Evolutionary conservation across 2,888 invertebrate species (phyloP).

Genomic region (Holacanthella duospinosa): DNA sequence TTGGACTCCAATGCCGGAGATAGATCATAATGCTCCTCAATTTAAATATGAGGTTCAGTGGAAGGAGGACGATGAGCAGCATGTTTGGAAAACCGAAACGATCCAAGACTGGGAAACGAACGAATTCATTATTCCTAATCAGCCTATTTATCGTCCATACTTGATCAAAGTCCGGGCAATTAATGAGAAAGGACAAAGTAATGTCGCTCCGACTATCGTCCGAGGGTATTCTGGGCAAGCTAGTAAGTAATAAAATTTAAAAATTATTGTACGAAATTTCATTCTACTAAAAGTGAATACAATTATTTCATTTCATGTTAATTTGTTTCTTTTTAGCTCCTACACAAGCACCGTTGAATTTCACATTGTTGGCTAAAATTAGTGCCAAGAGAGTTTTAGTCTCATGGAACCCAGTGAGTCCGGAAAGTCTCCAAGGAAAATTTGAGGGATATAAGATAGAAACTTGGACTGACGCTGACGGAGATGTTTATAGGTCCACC

Average conservation of each 20-base stretch:
- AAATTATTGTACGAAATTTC: too few relatives aligned
- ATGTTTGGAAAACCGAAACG: conserved; percentile 59
- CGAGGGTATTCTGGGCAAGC: conserved; percentile 91
- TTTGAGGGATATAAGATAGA: conserved; percentile 94
- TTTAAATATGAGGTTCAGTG: conserved; percentile 87
- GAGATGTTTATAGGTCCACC: conserved; percentile 62
- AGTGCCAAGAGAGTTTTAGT: conserved; percentile 73
- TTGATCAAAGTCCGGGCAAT: conserved; percentile 80
- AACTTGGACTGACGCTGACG: conserved; percentile 69
- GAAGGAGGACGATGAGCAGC: conserved; percentile 61
- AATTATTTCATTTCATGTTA: too few relatives aligned
- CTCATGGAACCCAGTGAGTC: conserved; percentile 76
- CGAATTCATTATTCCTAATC: conserved; percentile 59
- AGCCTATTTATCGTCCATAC: conserved; percentile 82
- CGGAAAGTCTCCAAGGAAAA: conserved; percentile 72
- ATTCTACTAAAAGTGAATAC: too few relatives aligned
- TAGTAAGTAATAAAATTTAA: conserved; percentile 42
- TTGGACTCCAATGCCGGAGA: conserved; percentile 93
- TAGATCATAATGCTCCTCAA: conserved; percentile 84
- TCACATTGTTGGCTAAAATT: conserved; percentile 63
- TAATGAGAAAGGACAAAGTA: conserved; percentile 77
- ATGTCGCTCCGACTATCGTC: conserved; percentile 65
- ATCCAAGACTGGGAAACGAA: conserved; percentile 68
- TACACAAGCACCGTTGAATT: conserved; percentile 66
- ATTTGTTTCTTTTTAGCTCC: conserved; percentile 50